These are phyloP conservation scores for Cryptocheilus praepositus DNA, from an alignment of 2,888 invertebrate genomes.

Conservation along the genomic window DNA sequence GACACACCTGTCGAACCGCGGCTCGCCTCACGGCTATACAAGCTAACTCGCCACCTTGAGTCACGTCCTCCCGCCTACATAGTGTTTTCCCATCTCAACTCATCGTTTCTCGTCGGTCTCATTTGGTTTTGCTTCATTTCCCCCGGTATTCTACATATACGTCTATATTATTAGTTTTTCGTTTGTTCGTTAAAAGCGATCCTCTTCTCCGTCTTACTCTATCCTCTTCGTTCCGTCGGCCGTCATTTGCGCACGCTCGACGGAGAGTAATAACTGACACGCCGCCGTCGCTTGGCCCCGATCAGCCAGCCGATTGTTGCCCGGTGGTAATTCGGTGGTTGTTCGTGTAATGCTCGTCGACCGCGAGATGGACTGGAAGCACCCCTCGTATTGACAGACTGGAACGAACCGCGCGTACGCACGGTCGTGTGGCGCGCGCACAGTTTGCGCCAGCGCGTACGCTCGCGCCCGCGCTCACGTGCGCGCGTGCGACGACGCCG, in stretches of 20 bases:
- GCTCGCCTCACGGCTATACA: background rate
- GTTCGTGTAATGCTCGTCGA: constrained; percentile 2
- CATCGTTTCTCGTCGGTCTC: background rate
- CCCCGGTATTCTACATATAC: too few relatives aligned
- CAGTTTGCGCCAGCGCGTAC: constrained; percentile 8
- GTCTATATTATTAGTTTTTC: too few relatives aligned
- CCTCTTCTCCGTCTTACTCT: constrained; percentile 12
- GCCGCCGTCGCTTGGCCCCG: constrained; percentile 9
- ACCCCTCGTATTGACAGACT: constrained; percentile 54
- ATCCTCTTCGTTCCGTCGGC: constrained; percentile 1
- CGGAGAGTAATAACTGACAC: too few relatives aligned
- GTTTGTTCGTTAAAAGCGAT: too few relatives aligned
- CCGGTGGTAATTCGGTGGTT: constrained; percentile 4
- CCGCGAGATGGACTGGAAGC: constrained; percentile 41
- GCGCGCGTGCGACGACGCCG: constrained; percentile 38
- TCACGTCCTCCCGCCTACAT: background rate
- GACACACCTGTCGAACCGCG: constrained; percentile 36
- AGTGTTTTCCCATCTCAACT: constrained; percentile 21
- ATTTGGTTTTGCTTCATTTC: too few relatives aligned
- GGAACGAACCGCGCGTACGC: constrained; percentile 43
- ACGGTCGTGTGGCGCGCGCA: constrained; percentile 22
- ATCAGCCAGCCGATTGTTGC: constrained; percentile 24
- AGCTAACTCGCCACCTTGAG: background rate
- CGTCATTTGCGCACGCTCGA: constrained; percentile 9
- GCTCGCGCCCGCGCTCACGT: constrained; percentile 5